Conservation (phyloP, 2,888 invertebrate species). For the Pristionchus exspectatus region DNA sequence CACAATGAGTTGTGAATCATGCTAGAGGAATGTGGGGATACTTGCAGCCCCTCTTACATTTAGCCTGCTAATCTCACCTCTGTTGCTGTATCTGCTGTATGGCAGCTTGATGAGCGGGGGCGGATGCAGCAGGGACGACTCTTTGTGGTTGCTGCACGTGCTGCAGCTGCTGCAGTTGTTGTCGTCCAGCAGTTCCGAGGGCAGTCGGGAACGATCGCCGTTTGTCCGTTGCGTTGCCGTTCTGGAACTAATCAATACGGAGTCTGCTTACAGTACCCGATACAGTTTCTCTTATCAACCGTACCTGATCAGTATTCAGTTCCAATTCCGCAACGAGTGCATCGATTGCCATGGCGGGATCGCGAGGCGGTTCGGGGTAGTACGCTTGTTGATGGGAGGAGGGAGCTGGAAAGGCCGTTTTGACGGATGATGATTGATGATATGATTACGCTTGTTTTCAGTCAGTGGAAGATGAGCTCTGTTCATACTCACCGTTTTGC, state of each 20-base stretch:
- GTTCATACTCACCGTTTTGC: not conserved
- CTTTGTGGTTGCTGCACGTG: slow-evolving; percentile 35
- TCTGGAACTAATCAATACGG: not conserved
- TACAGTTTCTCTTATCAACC: not conserved
- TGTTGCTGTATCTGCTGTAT: slow-evolving; percentile 21
- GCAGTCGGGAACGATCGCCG: slow-evolving; percentile 69
- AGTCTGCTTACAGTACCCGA: not conserved
- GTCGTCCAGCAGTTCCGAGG: not conserved
- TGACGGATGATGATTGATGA: slow-evolving; percentile 30
- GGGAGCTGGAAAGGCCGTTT: not conserved
- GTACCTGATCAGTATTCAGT: slow-evolving; percentile 73
- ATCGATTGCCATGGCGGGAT: slow-evolving; percentile 74
- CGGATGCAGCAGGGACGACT: slow-evolving; percentile 10
- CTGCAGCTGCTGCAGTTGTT: slow-evolving; percentile 22
- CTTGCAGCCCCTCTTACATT: not conserved
- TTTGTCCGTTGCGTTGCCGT: slow-evolving; percentile 61
- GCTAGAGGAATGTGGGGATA: too few species aligned
- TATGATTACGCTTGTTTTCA: not conserved
- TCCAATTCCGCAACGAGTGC: slow-evolving; percentile 77
- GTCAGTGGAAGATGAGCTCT: not conserved
- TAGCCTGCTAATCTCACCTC: not conserved
- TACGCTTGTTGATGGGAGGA: slow-evolving; percentile 19
- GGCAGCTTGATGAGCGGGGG: slow-evolving; percentile 20
- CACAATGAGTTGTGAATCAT: too few species aligned
- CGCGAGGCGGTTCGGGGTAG: slow-evolving; percentile 54